phyloP scores from a whole-genome alignment of 2,113 vertebrate genomes.

The Nothocercus nigrocapillus region DNA sequence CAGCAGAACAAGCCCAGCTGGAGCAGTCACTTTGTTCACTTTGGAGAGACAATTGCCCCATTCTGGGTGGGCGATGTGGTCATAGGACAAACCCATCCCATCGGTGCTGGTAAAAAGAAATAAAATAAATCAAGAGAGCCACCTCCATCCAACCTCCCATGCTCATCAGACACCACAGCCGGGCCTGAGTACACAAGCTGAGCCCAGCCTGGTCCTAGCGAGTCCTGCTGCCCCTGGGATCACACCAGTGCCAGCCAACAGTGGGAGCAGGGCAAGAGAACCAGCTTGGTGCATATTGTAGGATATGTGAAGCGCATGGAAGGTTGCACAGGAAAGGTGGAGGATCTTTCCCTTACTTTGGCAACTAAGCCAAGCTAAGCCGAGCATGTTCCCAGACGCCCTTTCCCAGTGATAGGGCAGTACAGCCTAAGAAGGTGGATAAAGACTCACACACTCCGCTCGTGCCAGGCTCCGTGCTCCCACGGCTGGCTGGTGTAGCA shows the following conservation, averaged over 20 bases:
- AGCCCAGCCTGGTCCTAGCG: fast-evolving
- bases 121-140: fast-evolving
- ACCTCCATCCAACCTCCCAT: not conserved
- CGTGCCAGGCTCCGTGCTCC: not conserved
- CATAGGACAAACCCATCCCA: not conserved
- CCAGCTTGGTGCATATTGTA: fast-evolving
- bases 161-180: not conserved
- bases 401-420: not conserved
- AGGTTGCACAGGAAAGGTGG: not conserved
- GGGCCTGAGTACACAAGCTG: not conserved
- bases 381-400: not conserved
- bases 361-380: not conserved
- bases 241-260: not conserved
- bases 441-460: not conserved
- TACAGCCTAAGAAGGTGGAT: not conserved
- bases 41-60: not conserved
- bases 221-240: not conserved
- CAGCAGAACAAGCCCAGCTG: not conserved
- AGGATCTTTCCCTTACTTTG: not conserved
- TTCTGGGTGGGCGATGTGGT: fast-evolving
- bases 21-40: not conserved
- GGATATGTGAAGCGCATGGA: fast-evolving
- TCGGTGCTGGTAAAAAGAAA: not conserved
- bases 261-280: not conserved
- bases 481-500: fast-evolving